Evolutionary conservation across 2,888 invertebrate species (phyloP).

Genomic region (Drymonia ruficornis): DNA sequence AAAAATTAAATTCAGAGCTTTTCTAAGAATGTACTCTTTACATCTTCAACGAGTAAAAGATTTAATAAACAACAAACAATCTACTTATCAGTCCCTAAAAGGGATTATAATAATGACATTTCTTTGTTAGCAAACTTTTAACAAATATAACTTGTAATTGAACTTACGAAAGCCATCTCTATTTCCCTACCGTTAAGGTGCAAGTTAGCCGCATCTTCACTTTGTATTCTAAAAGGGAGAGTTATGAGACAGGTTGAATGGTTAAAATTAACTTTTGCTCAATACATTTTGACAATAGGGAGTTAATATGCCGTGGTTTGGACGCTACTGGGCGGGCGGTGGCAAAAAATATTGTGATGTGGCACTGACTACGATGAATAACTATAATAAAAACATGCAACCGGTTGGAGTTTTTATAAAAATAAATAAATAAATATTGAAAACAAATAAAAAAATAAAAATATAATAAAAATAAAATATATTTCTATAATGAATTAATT

Average conservation of each 20-base stretch:
- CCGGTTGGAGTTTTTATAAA: conserved; percentile 20
- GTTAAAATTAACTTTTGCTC: conserved; percentile 68
- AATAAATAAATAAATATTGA: no score
- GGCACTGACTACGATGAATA: conserved; percentile 30
- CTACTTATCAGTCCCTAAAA: conserved; percentile 52
- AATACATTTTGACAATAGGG: conserved; percentile 65
- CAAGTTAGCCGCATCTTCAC: conserved; percentile 12
- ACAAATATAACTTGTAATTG: conserved; percentile 7
- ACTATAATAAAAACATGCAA: conserved; percentile 13
- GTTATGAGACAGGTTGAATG: conserved; percentile 25
- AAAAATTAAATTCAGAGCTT: conserved; percentile 20
- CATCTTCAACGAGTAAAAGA: conserved; percentile 30
- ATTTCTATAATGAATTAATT: no score
- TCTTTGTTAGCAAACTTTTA: conserved; percentile 53
- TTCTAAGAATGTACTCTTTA: conserved; percentile 27
- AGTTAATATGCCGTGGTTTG: conserved; percentile 53
- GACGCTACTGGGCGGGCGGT: conserved; percentile 73
- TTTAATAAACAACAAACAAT: conserved; percentile 54
- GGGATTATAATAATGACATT: conserved; percentile 73
- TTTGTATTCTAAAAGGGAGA: conserved; percentile 11
- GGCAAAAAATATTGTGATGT: conserved; percentile 47
- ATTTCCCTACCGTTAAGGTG: conserved; percentile 14
- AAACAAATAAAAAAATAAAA: no score
- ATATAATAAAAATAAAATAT: no score
- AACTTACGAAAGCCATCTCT: conserved; percentile 8